Conservation (phyloP, 92 coral and sea anemone species). For the Parazoanthus swiftii region DNA sequence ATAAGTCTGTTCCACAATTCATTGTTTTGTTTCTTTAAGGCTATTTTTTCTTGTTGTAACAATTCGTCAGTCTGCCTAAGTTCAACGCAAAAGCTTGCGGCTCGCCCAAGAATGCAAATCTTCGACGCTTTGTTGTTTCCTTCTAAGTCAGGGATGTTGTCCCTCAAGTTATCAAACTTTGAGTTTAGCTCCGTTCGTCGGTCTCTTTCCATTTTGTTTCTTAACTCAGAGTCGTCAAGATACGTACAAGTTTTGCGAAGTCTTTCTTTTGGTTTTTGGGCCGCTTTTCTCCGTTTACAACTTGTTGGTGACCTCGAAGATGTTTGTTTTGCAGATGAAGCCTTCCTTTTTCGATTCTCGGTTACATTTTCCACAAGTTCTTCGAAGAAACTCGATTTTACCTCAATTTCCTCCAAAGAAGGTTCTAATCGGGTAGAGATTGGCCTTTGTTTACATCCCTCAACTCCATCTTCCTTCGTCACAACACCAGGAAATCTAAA, state of each 20-base stretch:
- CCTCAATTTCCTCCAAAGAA: background rate
- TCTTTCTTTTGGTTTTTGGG: background rate
- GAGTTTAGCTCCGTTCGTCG: conserved; percentile 17
- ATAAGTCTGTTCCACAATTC: conserved; percentile 21
- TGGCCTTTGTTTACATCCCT: background rate
- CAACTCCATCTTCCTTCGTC: background rate
- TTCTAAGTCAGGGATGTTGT: conserved; percentile 17
- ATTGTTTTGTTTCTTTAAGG: conserved; percentile 16
- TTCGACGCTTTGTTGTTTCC: conserved; percentile 27
- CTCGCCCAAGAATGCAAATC: conserved; percentile 22
- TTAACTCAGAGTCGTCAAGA: conserved; percentile 18
- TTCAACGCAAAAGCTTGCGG: conserved; percentile 27
- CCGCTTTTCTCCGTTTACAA: conserved; percentile 11
- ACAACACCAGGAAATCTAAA: conserved; percentile 54
- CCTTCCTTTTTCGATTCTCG: background rate
- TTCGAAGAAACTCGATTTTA: conserved; percentile 10
- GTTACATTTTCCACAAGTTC: background rate
- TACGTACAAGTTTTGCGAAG: background rate
- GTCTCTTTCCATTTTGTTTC: conserved; percentile 40
- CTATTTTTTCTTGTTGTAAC: conserved; percentile 7
- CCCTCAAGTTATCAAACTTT: conserved; percentile 33
- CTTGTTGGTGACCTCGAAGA: background rate
- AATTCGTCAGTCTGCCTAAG: background rate
- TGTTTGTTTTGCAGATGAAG: too few species aligned
- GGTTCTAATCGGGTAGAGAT: background rate